Evolutionary conservation across 2,888 invertebrate species (phyloP).

Genomic region (Labia minor): DNA sequence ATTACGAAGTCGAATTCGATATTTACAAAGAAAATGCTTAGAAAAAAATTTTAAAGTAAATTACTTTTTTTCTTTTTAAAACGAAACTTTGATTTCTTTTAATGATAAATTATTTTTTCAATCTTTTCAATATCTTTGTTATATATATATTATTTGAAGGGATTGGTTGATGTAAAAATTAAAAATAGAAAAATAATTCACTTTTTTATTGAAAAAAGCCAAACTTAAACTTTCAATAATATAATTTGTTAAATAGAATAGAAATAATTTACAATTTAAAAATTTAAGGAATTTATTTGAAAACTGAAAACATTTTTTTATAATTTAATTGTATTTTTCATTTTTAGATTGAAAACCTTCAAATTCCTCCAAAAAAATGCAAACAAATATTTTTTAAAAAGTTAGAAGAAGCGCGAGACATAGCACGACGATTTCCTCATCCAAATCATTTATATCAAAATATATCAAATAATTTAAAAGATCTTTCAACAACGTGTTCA

Average conservation of each 20-base stretch:
- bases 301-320: not conserved
- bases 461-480: not conserved
- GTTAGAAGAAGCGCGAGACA: not conserved
- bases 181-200: too few relatives aligned
- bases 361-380: not conserved
- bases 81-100: too few relatives aligned
- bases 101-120: too few relatives aligned
- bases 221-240: too few relatives aligned
- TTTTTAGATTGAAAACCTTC: not conserved
- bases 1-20: not conserved
- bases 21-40: not conserved
- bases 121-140: too few relatives aligned
- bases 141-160: too few relatives aligned
- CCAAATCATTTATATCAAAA: not conserved
- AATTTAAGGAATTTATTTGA: not conserved
- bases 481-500: not conserved
- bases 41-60: not conserved
- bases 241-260: too few relatives aligned
- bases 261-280: too few relatives aligned
- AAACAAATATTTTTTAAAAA: not conserved
- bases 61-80: too few relatives aligned
- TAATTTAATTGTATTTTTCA: not conserved
- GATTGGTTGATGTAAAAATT: too few relatives aligned
- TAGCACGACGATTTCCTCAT: not conserved
- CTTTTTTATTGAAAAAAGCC: too few relatives aligned